Conservation (phyloP, 2,888 invertebrate species). For the Gerosis bhagava region DNA sequence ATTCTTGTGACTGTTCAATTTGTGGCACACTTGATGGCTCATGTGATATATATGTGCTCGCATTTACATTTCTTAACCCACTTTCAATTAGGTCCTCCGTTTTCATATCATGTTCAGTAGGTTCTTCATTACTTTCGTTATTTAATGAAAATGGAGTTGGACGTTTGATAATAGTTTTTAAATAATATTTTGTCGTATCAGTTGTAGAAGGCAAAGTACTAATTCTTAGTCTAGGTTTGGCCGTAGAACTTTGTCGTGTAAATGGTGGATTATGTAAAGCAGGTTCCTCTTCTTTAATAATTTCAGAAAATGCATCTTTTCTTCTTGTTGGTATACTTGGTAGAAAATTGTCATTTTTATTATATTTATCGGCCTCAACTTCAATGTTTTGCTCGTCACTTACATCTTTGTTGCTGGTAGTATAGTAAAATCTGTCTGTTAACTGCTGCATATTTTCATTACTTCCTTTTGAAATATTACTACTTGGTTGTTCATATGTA, state of each 20-base stretch:
- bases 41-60: constrained; percentile 22
- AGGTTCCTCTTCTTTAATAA: constrained; percentile 49
- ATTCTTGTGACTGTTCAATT: constrained; percentile 34
- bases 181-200: constrained; percentile 55
- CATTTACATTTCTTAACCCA: constrained; percentile 42
- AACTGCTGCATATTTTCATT: constrained; percentile 38
- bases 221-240: constrained; percentile 39
- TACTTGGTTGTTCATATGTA: constrained; percentile 45
- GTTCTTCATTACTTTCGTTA: constrained; percentile 41
- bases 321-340: constrained; percentile 44
- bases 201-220: constrained; percentile 39
- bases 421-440: constrained; percentile 48
- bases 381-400: constrained; percentile 30
- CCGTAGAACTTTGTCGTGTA: constrained; percentile 35
- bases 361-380: constrained; percentile 36
- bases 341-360: constrained; percentile 36
- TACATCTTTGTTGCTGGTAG: constrained; percentile 47
- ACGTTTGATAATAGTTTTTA: constrained; percentile 58
- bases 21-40: constrained; percentile 33
- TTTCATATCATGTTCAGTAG: constrained; percentile 52
- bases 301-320: constrained; percentile 46
- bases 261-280: constrained; percentile 45
- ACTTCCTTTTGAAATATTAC: constrained; percentile 29
- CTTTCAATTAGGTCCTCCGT: constrained; percentile 48
- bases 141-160: constrained; percentile 51